Evolutionary conservation across 2,797 vertebrate species (phyloP).

Genomic region (Rhinatrema bivittatum): DNA sequence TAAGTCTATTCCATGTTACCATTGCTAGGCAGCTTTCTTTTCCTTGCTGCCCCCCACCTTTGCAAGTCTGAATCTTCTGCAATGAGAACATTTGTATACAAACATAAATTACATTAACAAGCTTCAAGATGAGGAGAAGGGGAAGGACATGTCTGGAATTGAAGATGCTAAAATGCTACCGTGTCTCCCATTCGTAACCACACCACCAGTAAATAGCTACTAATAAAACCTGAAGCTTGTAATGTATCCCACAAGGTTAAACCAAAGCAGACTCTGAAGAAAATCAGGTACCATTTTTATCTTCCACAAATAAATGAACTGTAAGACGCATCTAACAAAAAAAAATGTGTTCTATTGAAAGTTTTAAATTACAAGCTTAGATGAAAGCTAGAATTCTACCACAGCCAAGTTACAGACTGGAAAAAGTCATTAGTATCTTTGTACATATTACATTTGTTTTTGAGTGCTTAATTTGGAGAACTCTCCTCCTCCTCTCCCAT

Average conservation of each 20-base stretch:
- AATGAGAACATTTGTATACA: no score
- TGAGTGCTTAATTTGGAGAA: conserved; percentile 37
- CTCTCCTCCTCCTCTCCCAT: no score
- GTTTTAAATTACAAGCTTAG: conserved; percentile 40
- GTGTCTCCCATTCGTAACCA: not conserved
- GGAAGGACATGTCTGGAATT: not conserved
- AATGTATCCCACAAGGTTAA: conserved; percentile 23
- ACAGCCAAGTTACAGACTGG: conserved; percentile 38
- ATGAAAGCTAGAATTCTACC: conserved; percentile 35
- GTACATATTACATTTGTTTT: conserved; percentile 33
- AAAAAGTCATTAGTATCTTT: conserved; percentile 40
- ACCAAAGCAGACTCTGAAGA: conserved; percentile 4
- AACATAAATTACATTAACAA: not conserved
- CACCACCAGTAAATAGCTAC: conserved; percentile 4
- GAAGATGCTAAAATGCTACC: not conserved
- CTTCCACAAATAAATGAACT: conserved; percentile 29
- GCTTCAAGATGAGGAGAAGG: not conserved
- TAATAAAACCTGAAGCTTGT: conserved; percentile 9
- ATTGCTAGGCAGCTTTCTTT: no score
- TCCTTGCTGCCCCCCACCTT: no score
- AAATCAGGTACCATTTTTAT: conserved; percentile 16
- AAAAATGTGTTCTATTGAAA: conserved; percentile 28
- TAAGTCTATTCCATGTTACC: no score
- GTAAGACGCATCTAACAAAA: conserved; percentile 21
- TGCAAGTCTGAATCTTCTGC: no score